Evolutionary conservation across 1,140 invertebrate species (phyloP), one percentile per base, ranked within the genome.

Genomic region (Anoplophora glabripennis): DNA sequence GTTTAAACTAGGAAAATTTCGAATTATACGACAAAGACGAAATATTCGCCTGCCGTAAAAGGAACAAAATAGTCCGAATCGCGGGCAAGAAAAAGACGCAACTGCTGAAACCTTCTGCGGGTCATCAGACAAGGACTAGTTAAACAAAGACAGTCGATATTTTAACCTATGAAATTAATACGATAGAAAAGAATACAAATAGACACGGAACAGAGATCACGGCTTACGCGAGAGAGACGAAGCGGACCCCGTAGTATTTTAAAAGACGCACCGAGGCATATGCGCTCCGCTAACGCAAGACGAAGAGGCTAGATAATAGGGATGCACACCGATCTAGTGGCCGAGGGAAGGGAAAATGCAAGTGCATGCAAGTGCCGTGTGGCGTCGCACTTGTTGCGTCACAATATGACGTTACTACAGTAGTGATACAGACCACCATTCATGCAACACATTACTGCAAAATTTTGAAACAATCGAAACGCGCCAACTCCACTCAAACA

Each of bases 361-460:
- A 73, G 72, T 73, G 71, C 72, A 73, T 74, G 62, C 67, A 72
- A 72, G 67, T 71, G 73, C 70, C 72, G 71, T 64, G 64, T 69
- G 71, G 72, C 70, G 72, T 75, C 73, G 73, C 71, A 76, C 74
- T 76, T 75, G 71, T 75, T 75, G 74, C 72, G 70, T 75, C 74
- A 72, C 68, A 68, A 61, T 65, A 69, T 73, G 73, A 73, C 72
- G 73, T 74, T 73, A 67, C 69, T 68, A 67, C 67, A 71, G 67
- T 69, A 63, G 70, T 67, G 70, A 66, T 68, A 68, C 66, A 69
- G 70, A 68, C 67, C 67, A 69, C 67, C 69, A 71, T 69, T 69
- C 67, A 69, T 71, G 63, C 67, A 69, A 61, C 65, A 67, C 63
- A 70, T 63, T 68, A 67, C 61, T 64, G 68, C 68, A 63, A 68